These are phyloP conservation scores for Pseudomyrmex sp. DNA, from an alignment of 1,140 invertebrate genomes.

Conservation along the genomic window DNA sequence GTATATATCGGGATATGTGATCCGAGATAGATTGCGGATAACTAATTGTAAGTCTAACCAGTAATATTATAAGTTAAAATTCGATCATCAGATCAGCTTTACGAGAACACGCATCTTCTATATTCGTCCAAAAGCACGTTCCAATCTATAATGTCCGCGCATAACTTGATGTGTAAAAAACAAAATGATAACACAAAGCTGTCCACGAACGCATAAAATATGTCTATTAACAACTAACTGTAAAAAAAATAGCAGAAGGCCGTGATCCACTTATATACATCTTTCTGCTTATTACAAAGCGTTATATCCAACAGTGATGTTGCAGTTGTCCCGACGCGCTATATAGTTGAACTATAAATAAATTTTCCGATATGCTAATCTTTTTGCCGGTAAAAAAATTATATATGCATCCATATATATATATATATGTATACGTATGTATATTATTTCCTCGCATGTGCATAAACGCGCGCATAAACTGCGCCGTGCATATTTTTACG, in stretches of 20 bases:
- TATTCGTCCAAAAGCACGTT: background rate
- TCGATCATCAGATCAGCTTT: slow-evolving; percentile 19
- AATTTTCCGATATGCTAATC: slow-evolving; percentile 62
- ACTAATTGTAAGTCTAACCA: slow-evolving; percentile 24
- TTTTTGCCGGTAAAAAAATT: slow-evolving; percentile 60
- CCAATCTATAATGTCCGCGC: background rate
- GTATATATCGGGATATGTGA: slow-evolving; percentile 53
- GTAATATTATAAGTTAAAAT: slow-evolving; percentile 27
- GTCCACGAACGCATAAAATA: background rate
- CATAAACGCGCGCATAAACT: slow-evolving; percentile 25
- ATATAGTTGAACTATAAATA: slow-evolving; percentile 61
- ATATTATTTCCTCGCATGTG: slow-evolving; percentile 15
- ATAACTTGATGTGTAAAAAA: background rate
- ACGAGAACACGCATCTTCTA: background rate
- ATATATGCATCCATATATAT: background rate
- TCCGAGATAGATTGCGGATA: slow-evolving; percentile 48
- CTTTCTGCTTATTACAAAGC: slow-evolving; percentile 57
- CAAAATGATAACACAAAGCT: background rate
- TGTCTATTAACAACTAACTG: slow-evolving; percentile 39
- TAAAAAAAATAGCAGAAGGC: slow-evolving; percentile 61
- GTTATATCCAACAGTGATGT: slow-evolving; percentile 36
- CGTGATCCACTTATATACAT: slow-evolving; percentile 61
- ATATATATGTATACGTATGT: background rate
- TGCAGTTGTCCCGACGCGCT: slow-evolving; percentile 44
- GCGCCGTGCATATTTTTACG: slow-evolving; percentile 45